Evolutionary conservation across 1,140 invertebrate species (phyloP), one percentile per base, ranked within the genome.

Genomic region (Drosophila tropicalis): DNA sequence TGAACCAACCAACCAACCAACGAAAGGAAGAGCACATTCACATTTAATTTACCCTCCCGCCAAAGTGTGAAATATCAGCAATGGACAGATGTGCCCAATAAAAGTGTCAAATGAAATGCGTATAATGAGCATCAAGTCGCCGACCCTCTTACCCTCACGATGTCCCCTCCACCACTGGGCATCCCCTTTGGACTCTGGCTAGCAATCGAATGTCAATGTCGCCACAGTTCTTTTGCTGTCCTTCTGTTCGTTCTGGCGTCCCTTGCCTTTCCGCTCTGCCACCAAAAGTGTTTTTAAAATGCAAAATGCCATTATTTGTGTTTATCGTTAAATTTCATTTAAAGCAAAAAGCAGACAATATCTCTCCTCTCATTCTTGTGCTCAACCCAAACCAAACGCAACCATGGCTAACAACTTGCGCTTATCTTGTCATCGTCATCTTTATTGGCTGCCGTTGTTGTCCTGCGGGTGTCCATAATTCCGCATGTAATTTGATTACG

Each of bases 271-370:
- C 74, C 66, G 41, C 29, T 63, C 39, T 57, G 29, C 15, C 51
- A 63, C 67, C 58, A 82, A 86, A 29, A 81, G 82, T 86, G 82
- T 83, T 87, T 51, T 87, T 87, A 83, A 87, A 87, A 87, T 87
- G 84, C 77, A 87, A 87, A 87, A 77, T 87, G 78, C 76, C 80
- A 72, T 87, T 89, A 87, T 87, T 87, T 87, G 83, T 89, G 84
- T 67, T 73, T 71, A 87, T 89, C 84, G 84, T 89, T 87, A 87
- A 87, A 87, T 83, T 87, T 87, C 79, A 87, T 83, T 87, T 83
- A 87, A 87, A 87, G 76, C 82, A 72, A 64, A 51, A 44, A 39
- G 25, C 65, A 64, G 60, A 63, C 71, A 72, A 81, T 60, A 70
- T 60, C 54, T 74, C 15, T 41, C 29, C 55, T 19, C 62, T 25